Evolutionary conservation across 1,140 invertebrate species (phyloP), one percentile per base, ranked within the genome.

Genomic region (Caerostris extrusa): DNA sequence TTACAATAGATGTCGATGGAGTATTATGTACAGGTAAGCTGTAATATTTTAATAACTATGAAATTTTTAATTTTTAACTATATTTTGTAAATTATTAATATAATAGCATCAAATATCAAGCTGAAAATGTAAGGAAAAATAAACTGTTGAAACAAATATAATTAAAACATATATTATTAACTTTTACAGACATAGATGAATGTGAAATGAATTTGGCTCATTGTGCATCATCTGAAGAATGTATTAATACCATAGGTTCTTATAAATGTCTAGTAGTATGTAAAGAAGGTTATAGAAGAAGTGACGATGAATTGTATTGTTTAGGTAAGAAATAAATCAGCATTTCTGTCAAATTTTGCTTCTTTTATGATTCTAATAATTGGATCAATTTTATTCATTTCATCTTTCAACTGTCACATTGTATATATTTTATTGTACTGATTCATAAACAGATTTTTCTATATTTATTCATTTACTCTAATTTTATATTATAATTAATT

Each of bases 201-300:
- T 96, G 96, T 95, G 85, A 94, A 19, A 91, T 94, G 95, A 96
- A 95, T 7, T 60, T 94, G 19, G 95, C 95, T 12, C 88, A 94
- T 3, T 96, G 96, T 95, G 91, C 93, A 3, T 85, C 97, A 95
- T 98, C 98, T 95, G 98, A 98, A 50, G 98, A 97, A 1, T 98
- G 98, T 95, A 96, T 98, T 53, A 98, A 98, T 95, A 97, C 97
- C 5, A 96, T 97, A 71, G 98, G 98, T 8, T 97, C 97, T 34
- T 98, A 98, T 96, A 97, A 97, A 93, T 98, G 98, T 95, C 97
- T 97, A 95, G 94, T 95, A 5, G 95, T 94, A 14, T 98, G 98
- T 95, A 97, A 97, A 95, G 96, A 96, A 7, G 98, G 98, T 6
- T 98, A 98, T 96, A 97, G 98, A 92, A 91, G 96, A 14, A 96